Base-by-base conservation (phyloP, 2,113 vertebrate species). In the Limanda limanda region DNA sequence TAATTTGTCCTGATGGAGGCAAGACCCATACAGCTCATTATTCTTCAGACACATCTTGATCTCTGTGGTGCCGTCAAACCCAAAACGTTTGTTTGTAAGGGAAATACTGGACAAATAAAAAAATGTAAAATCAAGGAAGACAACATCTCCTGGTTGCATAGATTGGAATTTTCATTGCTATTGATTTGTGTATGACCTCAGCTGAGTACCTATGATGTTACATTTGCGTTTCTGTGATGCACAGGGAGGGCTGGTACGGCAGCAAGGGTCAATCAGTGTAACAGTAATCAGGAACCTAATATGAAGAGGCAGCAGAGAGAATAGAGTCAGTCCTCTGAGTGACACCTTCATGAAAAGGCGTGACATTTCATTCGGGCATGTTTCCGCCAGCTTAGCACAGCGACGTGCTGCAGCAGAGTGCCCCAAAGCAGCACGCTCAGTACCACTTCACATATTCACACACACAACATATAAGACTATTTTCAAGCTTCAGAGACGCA, bases 351-450 rank as follows among this genome's bases (percentile, higher is more conserved):
- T 89, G 68, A 92, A 76, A 79, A 83, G 68, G 70, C 84, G 51
- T 89, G 92, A 91, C 91, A 90, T 90, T 92, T 88, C 81, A 92
- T 90, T 71, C 81, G 78, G 79, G 63, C 74, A 76, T 87, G 79
- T 77, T 73, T 86, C 76, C 63, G 5, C 66, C 45, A 73, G 86
- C 55, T 76, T 76, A 59, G 71, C 48, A 35, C 35, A 18, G 58
- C 2, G 37, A 71, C 62, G 20, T 59, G 45, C 65, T 35, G 58
- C 51, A 68, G 72, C 72, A 69, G 48, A 64, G 56, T 18, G 17
- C 68, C 71, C 65, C 24, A 37, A 65, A 75, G 71, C 42, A 18
- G 74, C 61, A 35, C 58, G n/a, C 20, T 48, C 45, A 5, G 14
- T 31, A 63, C 55, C 61, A 24, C 14, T 15, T 52, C 63, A 68